phyloP scores from a whole-genome alignment of 1,140 invertebrate species.

The Drosophila ohnishii region DNA sequence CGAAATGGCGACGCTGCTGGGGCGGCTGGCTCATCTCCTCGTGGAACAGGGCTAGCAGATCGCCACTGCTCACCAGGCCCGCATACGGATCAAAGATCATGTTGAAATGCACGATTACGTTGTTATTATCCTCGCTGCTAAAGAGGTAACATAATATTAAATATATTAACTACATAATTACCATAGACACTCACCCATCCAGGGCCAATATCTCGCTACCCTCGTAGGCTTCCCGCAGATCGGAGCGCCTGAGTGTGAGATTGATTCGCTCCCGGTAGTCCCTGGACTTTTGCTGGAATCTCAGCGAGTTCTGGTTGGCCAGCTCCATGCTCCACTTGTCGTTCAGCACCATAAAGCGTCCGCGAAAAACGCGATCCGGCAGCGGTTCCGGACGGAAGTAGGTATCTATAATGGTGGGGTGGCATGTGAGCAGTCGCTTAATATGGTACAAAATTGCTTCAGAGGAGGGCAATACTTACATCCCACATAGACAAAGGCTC shows the following conservation, averaged over 20 bases:
- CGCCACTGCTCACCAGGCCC: conserved; percentile 77
- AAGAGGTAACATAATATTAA: conserved; percentile 32
- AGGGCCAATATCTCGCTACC: conserved; percentile 83
- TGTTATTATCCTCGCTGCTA: conserved; percentile 86
- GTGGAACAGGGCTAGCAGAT: conserved; percentile 74
- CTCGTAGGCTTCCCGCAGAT: conserved; percentile 83
- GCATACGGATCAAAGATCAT: conserved; percentile 87
- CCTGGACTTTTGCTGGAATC: conserved; percentile 87
- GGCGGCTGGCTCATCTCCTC: conserved; percentile 68
- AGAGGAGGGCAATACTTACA: conserved; percentile 84
- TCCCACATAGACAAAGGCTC: conserved; percentile 92
- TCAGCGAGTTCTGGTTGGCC: conserved; percentile 87
- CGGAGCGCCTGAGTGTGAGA: conserved; percentile 89
- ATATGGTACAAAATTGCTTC: no score
- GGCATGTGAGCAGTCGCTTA: background rate
- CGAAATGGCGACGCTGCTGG: conserved; percentile 84
- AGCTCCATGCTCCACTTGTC: conserved; percentile 87
- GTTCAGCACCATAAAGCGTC: conserved; percentile 88
- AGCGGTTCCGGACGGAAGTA: conserved; percentile 90
- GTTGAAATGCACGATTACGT: conserved; percentile 89
- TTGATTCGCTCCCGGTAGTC: conserved; percentile 90
- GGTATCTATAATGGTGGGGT: conserved; percentile 85
- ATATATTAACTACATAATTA: background rate
- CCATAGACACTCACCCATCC: conserved; percentile 87
- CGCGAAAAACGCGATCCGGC: conserved; percentile 91